Evolutionary conservation across 1,140 invertebrate genomes (phyloP), one percentile per base, ranked within the genome.

Genomic region (Drosophila sucinea): DNA sequence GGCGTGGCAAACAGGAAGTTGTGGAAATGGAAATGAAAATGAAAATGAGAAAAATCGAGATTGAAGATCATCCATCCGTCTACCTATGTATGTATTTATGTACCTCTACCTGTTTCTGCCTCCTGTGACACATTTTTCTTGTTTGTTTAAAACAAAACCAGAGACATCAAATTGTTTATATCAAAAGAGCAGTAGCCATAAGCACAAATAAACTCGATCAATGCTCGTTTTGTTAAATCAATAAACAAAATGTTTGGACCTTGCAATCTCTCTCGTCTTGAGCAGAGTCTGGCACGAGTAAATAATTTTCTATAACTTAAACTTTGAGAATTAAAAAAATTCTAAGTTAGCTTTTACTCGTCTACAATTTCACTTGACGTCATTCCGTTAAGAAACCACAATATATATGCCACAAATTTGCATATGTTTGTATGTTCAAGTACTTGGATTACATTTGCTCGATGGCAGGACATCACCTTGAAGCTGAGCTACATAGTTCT

Each of bases 1-100:
- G 83, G 83, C 83, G 83, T 87, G 80, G 44, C 44, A 80, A 84
- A 89, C 83, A 82, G 83, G 83, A 87, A 89, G 80, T 85, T 41
- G 55, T 54, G 35, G 55, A 41, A 23, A 58, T 30, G 41, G 57
- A 68, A 65, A 44, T 61, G 60, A 7, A 44, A 40, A 61, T 41
- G 62, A 47, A 54, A 33, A 41, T 55, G 25, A 35, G 63, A 56
- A 79, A 68, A 8, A 51, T 25, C 7, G 44, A 51, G 44, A 51
- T 51, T 27, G 44, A 51, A 27, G 44, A 51, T 51, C 23, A 27
- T 8, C 4, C 0, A 27, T 8, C 7, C 60, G 76, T 75, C 60
- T 17, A 17, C 17, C 17, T 17, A 17, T 17, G 17, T 17, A 17
- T 17, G 17, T 17, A 17, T 17, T 0, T 17, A 17, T 17, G 17